Percentiles rank a stretch among this genome's conserved stretches.
Conservation (phyloP, 2,888 invertebrate species). For the Meandrusa payeni region DNA sequence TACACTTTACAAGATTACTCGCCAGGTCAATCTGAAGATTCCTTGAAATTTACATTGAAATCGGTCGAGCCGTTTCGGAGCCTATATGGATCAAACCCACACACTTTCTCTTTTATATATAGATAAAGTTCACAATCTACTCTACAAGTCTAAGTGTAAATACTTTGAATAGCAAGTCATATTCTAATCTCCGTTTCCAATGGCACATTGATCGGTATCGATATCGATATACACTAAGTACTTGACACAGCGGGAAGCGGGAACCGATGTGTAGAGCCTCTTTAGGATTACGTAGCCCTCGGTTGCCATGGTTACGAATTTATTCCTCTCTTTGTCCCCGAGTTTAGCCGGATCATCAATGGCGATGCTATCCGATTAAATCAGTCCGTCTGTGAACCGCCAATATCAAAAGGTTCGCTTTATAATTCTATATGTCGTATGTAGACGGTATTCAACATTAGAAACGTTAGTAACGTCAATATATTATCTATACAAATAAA, state of each 20-base stretch:
- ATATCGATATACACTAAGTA: slow-evolving; percentile 47
- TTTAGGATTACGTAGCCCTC: slow-evolving; percentile 72
- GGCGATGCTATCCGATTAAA: slow-evolving; percentile 69
- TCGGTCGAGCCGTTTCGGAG: no score
- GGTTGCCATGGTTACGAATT: slow-evolving; percentile 67
- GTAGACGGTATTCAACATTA: no score
- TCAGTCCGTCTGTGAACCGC: slow-evolving; percentile 52
- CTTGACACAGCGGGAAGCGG: slow-evolving; percentile 58
- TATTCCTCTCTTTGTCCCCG: slow-evolving; percentile 58
- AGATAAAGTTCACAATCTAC: no score
- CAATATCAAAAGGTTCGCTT: slow-evolving; percentile 28
- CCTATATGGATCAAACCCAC: no score
- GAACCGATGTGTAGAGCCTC: slow-evolving; percentile 66
- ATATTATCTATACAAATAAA: no score
- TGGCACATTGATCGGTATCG: slow-evolving; percentile 40
- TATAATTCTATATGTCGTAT: slow-evolving; percentile 2
- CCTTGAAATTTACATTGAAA: no score
- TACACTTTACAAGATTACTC: no score
- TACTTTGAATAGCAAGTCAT: no score
- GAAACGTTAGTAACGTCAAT: no score
- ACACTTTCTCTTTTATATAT: no score
- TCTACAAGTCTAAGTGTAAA: no score
- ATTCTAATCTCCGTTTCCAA: slow-evolving; percentile 29
- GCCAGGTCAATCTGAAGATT: no score
- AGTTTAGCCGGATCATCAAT: slow-evolving; percentile 69